Conservation (phyloP, 2,888 invertebrate genomes). For the Orthosia incerta region DNA sequence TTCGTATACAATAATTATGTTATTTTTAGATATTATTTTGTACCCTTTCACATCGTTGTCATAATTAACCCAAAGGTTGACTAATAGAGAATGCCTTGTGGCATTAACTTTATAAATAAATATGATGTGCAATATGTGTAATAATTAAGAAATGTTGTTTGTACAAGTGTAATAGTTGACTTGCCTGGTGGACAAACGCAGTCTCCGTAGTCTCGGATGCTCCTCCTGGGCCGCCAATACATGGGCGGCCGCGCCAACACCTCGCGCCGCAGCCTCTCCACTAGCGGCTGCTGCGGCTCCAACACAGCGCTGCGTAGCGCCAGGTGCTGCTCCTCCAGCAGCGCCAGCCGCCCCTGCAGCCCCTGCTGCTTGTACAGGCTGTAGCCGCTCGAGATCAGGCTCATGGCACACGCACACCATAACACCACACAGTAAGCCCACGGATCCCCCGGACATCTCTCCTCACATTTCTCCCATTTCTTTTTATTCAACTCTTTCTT, state of each 20-base stretch:
- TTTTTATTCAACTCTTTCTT: constrained; percentile 76
- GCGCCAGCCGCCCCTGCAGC: constrained; percentile 88
- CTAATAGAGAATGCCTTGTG: no score
- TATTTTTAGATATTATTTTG: no score
- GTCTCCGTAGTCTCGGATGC: constrained; percentile 91
- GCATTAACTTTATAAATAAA: no score
- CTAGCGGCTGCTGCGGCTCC: constrained; percentile 89
- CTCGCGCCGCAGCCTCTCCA: constrained; percentile 90
- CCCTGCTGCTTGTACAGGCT: constrained; percentile 91
- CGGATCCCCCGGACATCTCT: constrained; percentile 83
- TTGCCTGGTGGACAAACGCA: constrained; percentile 94
- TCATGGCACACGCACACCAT: constrained; percentile 93
- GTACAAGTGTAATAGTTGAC: constrained; percentile 36
- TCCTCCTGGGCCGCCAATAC: constrained; percentile 84
- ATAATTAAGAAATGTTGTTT: no score
- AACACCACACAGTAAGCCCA: constrained; percentile 89
- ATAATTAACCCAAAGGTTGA: no score
- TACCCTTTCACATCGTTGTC: no score
- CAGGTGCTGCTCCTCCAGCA: constrained; percentile 91
- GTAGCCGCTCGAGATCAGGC: constrained; percentile 92
- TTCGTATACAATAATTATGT: no score
- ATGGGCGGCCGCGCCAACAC: constrained; percentile 82
- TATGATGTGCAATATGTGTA: no score
- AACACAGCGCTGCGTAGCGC: constrained; percentile 89
- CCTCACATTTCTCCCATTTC: constrained; percentile 83